Base-by-base conservation (phyloP, 2,797 vertebrate species). In the Enteromius paludinosus region DNA sequence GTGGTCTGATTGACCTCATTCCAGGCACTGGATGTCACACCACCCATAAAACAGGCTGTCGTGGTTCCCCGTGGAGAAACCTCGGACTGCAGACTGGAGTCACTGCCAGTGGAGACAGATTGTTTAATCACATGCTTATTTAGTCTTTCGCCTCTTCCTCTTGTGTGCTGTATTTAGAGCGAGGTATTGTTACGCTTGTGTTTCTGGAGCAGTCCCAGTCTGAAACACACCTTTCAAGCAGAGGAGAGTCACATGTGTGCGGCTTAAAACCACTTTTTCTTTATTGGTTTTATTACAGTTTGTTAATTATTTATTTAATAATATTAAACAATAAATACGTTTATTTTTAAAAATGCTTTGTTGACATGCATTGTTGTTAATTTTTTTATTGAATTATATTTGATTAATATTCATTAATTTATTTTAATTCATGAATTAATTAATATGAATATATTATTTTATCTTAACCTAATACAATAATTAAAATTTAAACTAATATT, bases 1-100 rank as follows among this genome's bases (percentile, higher is more conserved):
- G 81, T 87, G 88, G 83, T 85, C 85, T 25, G 17, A 66, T n/a
- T 87, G 79, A 86, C 78, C 79, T 82, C 65, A 80, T 71, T 84
- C 62, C 69, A 45, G 33, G 76, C 69, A 79, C 15, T 84, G 38
- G 33, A 78, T 35, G 79, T 54, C 68, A 3, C 49, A 82, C 41
- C 66, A 77, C 61, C 65, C 79, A 71, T 84, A 71, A 85, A 83
- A 79, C 23, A 82, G 74, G 69, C 76, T 52, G 79, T 84, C 70
- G 79, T 75, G 64, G 74, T 82, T 84, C 52, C 59, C 61, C 1
- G 30, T 10, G 25, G 65, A 77, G 45, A 15, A 83, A 70, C 7
- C 28, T 56, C 9, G 7, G 49, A 68, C 35, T n/a, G 52, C 64
- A 77, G 38, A 83, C 62, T 70, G 33, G n/a, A 41, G 61, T 20